A percentile compares a stretch with the other conserved stretches of the same genome.
These are phyloP conservation scores for Diarsia rubi DNA, from an alignment of 2,888 invertebrate genomes.

Conservation along the genomic window DNA sequence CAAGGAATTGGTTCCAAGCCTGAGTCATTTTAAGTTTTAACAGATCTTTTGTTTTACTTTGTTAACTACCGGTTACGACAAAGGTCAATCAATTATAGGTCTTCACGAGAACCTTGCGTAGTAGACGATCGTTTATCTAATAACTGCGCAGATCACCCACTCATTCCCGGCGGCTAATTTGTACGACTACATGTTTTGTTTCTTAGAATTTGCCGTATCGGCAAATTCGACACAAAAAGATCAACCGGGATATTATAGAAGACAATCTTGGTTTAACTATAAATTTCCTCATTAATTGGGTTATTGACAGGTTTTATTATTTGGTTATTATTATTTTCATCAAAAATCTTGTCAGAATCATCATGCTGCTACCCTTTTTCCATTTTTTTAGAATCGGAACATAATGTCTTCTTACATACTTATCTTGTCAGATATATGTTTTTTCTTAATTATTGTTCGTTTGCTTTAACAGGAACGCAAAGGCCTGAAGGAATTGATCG, in stretches of 20 bases:
- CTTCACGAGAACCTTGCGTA: slow-evolving; percentile 8
- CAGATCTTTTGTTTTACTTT: slow-evolving; percentile 4
- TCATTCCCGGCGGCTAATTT: slow-evolving; percentile 1
- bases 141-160: slow-evolving; percentile 46
- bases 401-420: no score
- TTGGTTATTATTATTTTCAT: no score
- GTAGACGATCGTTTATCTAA: slow-evolving; percentile 17
- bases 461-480: slow-evolving; percentile 77
- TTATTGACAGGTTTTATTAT: background rate
- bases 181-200: slow-evolving; percentile 4
- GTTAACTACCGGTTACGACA: slow-evolving; percentile 14
- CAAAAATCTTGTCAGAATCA: background rate
- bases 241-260: background rate
- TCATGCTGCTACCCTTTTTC: no score
- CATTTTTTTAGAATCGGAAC: no score
- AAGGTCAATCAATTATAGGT: slow-evolving; percentile 22
- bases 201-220: no score
- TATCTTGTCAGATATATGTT: background rate
- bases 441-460: background rate
- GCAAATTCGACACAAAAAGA: background rate
- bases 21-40: background rate
- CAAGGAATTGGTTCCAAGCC: background rate
- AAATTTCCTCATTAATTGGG: background rate
- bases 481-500: slow-evolving; percentile 74
- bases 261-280: background rate